A percentile compares a stretch with the other conserved stretches of the same genome.
These are phyloP conservation scores for Apamea sordens DNA, from an alignment of 2,888 invertebrate species.

Conservation along the genomic window DNA sequence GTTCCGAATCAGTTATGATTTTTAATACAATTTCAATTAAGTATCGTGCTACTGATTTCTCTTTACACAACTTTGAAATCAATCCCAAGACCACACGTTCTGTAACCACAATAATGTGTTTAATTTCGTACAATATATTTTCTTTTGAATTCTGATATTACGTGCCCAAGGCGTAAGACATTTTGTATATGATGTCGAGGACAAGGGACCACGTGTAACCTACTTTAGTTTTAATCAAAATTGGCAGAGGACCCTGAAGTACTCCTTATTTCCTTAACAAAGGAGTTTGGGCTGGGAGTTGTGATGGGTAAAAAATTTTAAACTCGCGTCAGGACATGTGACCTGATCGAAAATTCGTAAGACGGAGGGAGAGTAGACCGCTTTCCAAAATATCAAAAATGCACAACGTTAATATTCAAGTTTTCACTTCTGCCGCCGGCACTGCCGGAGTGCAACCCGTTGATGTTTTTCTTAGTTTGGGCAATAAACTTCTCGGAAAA, in stretches of 20 bases:
- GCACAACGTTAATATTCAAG: no score
- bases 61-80: slow-evolving; percentile 37
- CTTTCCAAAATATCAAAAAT: no score
- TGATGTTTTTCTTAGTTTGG: no score
- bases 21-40: slow-evolving; percentile 20
- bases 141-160: slow-evolving; percentile 8
- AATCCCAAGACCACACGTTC: slow-evolving; percentile 41
- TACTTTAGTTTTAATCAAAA: slow-evolving; percentile 18
- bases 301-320: no score
- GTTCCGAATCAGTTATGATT: background rate
- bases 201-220: slow-evolving; percentile 21
- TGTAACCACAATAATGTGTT: slow-evolving; percentile 28
- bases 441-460: no score
- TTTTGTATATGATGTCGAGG: background rate
- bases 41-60: slow-evolving; percentile 21
- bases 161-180: slow-evolving; percentile 21
- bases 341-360: no score
- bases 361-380: no score
- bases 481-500: background rate
- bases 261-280: slow-evolving; percentile 1
- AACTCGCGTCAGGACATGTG: no score
- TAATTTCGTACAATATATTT: slow-evolving; percentile 12
- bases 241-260: background rate
- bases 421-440: no score
- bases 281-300: slow-evolving; percentile 13